Percentiles rank a stretch among this genome's conserved stretches.
These are phyloP conservation scores for Bellardia pandia DNA, from an alignment of 2,888 invertebrate species.

Conservation along the genomic window DNA sequence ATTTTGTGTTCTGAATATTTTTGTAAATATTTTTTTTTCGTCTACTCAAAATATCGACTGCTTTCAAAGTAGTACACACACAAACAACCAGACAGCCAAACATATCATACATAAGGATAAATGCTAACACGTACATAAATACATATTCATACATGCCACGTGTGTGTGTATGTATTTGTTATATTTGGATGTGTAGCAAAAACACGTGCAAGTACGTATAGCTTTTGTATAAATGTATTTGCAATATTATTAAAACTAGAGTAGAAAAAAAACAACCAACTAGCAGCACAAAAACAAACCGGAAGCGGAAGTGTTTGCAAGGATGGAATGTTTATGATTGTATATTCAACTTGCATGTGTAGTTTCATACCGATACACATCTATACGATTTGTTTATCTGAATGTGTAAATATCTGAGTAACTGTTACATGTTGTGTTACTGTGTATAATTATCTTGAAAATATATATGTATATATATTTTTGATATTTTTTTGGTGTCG, in stretches of 20 bases:
- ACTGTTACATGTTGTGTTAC: constrained; percentile 27
- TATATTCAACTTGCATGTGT: constrained; percentile 9
- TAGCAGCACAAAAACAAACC: neutral
- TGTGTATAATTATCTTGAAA: constrained; percentile 39
- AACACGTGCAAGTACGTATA: neutral
- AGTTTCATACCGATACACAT: neutral
- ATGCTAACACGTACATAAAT: neutral
- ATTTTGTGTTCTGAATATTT: constrained; percentile 50
- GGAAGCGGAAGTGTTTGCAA: constrained; percentile 65
- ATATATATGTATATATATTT: neutral
- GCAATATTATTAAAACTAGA: constrained; percentile 15
- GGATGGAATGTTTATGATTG: constrained; percentile 51
- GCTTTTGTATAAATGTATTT: constrained; percentile 8
- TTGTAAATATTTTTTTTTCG: constrained; percentile 37
- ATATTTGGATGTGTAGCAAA: neutral
- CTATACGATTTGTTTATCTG: neutral
- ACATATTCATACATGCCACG: neutral
- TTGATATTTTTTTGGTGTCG: neutral
- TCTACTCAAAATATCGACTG: constrained; percentile 30
- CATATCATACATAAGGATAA: neutral
- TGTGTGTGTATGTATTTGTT: neutral
- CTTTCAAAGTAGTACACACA: neutral
- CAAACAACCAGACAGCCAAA: neutral
- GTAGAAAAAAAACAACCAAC: neutral
- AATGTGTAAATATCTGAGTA: neutral